Evolutionary conservation across 1,140 invertebrate species (phyloP).

Genomic region (Apis dorsata): DNA sequence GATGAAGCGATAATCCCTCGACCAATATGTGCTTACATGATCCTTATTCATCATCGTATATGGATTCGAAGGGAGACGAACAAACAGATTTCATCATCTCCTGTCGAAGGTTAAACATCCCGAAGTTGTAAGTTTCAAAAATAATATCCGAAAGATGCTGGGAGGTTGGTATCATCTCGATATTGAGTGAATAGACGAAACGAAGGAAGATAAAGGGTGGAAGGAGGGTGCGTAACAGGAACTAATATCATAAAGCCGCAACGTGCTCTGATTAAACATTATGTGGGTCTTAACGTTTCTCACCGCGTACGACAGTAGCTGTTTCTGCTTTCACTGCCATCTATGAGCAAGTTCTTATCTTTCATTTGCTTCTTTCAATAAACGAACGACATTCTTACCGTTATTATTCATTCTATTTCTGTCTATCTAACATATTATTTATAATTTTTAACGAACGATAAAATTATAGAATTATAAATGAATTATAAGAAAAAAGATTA

Average conservation of each 20-base stretch:
- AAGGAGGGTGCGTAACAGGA: slow-evolving; percentile 62
- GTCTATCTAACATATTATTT: background rate
- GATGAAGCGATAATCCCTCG: slow-evolving; percentile 65
- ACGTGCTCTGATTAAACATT: slow-evolving; percentile 80
- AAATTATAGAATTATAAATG: background rate
- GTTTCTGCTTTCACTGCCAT: background rate
- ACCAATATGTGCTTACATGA: slow-evolving; percentile 69
- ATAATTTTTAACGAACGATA: background rate
- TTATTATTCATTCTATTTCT: too few species aligned
- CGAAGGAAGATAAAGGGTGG: background rate
- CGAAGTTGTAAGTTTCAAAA: slow-evolving; percentile 40
- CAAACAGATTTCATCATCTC: slow-evolving; percentile 30
- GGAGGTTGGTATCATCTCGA: background rate
- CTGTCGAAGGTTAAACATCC: slow-evolving; percentile 39
- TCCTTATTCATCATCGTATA: background rate
- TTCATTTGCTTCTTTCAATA: slow-evolving; percentile 39
- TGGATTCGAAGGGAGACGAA: background rate
- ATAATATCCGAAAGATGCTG: slow-evolving; percentile 19
- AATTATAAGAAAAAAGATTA: too few species aligned
- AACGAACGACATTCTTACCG: background rate
- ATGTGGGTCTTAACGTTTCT: slow-evolving; percentile 74
- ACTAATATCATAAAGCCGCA: slow-evolving; percentile 79
- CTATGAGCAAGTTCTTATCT: slow-evolving; percentile 24
- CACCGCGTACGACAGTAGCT: slow-evolving; percentile 42
- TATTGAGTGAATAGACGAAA: background rate